Evolutionary conservation across 2,113 vertebrate genomes (phyloP).

Genomic region (Ameiurus melas): DNA sequence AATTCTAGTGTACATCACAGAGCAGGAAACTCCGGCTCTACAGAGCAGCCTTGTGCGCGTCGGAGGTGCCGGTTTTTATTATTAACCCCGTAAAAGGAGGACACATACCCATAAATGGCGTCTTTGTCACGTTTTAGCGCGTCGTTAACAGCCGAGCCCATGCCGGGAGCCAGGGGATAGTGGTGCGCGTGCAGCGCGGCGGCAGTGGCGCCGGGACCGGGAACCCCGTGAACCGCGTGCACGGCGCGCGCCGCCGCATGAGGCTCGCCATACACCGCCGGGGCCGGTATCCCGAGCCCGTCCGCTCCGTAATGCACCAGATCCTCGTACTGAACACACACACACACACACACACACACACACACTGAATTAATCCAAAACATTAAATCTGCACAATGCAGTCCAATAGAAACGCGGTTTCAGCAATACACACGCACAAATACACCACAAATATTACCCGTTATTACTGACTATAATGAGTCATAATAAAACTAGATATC

Average conservation of each 20-base stretch:
- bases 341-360: slow-evolving; percentile 27
- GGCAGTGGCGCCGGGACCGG: slow-evolving; percentile 69
- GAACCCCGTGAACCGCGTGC: slow-evolving; percentile 87
- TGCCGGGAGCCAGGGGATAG: slow-evolving; percentile 82
- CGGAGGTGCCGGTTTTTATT: not conserved
- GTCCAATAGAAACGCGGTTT: not conserved
- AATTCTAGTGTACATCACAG: not conserved
- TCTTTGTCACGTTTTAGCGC: slow-evolving; percentile 93
- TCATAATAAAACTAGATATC: not conserved
- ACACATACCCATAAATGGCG: slow-evolving; percentile 93
- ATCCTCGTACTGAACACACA: slow-evolving; percentile 86
- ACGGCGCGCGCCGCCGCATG: slow-evolving; percentile 81
- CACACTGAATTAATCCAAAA: slow-evolving; percentile 10
- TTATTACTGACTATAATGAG: not conserved
- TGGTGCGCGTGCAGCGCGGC: slow-evolving; percentile 82
- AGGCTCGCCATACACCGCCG: slow-evolving; percentile 86
- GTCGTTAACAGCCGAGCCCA: slow-evolving; percentile 86
- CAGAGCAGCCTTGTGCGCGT: not conserved
- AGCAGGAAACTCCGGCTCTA: not conserved
- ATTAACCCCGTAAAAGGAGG: slow-evolving; percentile 50
- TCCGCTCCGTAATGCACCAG: slow-evolving; percentile 90
- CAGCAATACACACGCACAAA: not conserved
- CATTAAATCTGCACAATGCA: not conserved
- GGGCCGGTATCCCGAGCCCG: slow-evolving; percentile 83
- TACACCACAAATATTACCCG: not conserved